Evolutionary conservation across 2,888 invertebrate species (phyloP), one percentile per base, ranked within the genome.

Genomic region (Tenthredo distinguenda): DNA sequence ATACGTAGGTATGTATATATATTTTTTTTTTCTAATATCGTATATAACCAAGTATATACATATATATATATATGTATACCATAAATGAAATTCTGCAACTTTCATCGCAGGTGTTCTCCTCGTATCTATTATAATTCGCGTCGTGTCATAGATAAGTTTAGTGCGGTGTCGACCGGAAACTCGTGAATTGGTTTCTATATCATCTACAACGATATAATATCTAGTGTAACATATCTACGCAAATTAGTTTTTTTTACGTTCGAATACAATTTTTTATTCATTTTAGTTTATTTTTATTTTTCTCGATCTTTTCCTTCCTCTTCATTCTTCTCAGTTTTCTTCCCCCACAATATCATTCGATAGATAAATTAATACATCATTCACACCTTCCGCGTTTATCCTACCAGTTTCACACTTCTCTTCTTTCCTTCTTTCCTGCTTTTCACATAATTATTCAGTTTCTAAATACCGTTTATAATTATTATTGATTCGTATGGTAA

Each of bases 371-470:
- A 1, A 55, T n/a, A 2, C 7, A 55, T 55, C n/a, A 55, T 55
- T 55, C n/a, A 55, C 55, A 55, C 18, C n/a, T 55, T 55, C 6
- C n/a, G n/a, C n/a, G 18, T n/a, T 55, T n/a, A n/a, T 55, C 1
- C n/a, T 55, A n/a, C 7, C 15, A 47, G 6, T 55, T n/a, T 55
- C n/a, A 50, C 50, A 74, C 84, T 85, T 18, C 79, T 58, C n/a
- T 85, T 79, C n/a, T 21, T 79, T 47, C 34, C 47, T 85, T 86
- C 74, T 86, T 55, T 31, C 15, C 37, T 40, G n/a, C n/a, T 43
- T 82, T 82, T 21, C 68, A 68, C 34, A 86, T 76, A 26, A 50
- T 77, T 65, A 18, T 85, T 86, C 62, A 84, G 40, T 55, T 86
- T 81, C 86, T 50, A n/a, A 50, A n/a, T 50, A 6, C 18, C n/a